phyloP scores from a whole-genome alignment of 1,140 invertebrate genomes.

The Cherax destructor region DNA sequence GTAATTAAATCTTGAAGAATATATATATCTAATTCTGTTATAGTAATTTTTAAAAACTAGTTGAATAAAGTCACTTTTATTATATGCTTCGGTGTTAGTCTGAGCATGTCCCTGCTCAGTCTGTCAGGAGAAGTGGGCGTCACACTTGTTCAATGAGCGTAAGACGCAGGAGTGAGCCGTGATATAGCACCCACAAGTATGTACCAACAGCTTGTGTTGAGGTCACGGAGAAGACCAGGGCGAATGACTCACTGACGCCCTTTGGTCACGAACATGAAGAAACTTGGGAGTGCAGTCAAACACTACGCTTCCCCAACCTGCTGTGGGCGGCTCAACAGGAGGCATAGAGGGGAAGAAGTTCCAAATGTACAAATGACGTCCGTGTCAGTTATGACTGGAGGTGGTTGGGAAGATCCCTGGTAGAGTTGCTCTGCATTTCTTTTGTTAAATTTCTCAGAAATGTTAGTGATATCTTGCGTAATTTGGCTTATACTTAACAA shows the following conservation, averaged over 20 bases:
- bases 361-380: not conserved
- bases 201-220: conserved; percentile 30
- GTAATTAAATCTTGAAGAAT: not conserved
- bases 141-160: conserved; percentile 32
- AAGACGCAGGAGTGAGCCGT: conserved; percentile 41
- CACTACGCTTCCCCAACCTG: conserved; percentile 12
- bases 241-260: not conserved
- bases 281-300: not conserved
- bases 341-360: not conserved
- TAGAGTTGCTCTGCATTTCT: not conserved
- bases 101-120: not conserved
- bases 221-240: conserved; percentile 4
- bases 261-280: not conserved
- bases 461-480: not conserved
- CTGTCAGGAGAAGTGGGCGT: conserved; percentile 1
- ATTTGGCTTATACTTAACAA: not conserved
- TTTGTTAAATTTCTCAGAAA: not conserved
- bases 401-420: not conserved
- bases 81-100: not conserved
- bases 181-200: conserved; percentile 46
- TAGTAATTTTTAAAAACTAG: not conserved
- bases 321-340: not conserved
- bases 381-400: not conserved
- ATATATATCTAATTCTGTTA: not conserved
- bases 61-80: not conserved